Percentiles rank a stretch among this genome's conserved stretches.
Conservation (phyloP, 1,140 invertebrate species). For the Triops longicaudatus region DNA sequence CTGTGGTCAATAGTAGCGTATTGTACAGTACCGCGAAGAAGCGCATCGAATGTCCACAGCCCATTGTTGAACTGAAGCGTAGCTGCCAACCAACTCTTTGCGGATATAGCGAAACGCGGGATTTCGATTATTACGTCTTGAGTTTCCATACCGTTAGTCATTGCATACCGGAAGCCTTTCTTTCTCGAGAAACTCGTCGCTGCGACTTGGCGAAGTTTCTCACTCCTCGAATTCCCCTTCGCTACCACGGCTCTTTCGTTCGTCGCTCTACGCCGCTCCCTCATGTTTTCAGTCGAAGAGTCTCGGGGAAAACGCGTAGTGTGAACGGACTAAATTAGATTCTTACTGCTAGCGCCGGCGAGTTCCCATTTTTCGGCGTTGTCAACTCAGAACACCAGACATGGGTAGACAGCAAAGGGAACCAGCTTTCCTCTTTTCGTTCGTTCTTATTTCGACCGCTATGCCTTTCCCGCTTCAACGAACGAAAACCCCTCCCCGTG, state of each 20-base stretch:
- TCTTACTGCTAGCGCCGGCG: neutral
- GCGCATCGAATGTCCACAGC: neutral
- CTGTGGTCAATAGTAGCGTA: neutral
- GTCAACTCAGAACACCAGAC: neutral
- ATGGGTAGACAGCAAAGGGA: conserved; percentile 4
- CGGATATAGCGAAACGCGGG: neutral
- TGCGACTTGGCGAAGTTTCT: neutral
- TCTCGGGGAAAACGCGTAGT: neutral
- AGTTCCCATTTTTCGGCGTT: conserved; percentile 6
- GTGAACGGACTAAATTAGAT: conserved; percentile 15
- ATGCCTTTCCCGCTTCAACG: conserved; percentile 14
- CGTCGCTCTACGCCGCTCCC: neutral
- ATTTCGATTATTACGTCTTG: neutral
- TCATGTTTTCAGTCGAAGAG: neutral
- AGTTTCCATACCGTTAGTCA: conserved; percentile 6
- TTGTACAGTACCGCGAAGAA: neutral
- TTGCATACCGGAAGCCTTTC: conserved; percentile 5
- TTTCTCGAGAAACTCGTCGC: neutral
- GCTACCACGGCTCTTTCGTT: too few species aligned
- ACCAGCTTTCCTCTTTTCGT: neutral
- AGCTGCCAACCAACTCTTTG: neutral
- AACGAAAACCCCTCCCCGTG: neutral
- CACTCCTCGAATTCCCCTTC: neutral
- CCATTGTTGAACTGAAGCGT: neutral
- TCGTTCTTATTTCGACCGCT: conserved; percentile 14